Base-by-base conservation (phyloP, 2,113 vertebrate genomes). In the Bucco capensis region DNA sequence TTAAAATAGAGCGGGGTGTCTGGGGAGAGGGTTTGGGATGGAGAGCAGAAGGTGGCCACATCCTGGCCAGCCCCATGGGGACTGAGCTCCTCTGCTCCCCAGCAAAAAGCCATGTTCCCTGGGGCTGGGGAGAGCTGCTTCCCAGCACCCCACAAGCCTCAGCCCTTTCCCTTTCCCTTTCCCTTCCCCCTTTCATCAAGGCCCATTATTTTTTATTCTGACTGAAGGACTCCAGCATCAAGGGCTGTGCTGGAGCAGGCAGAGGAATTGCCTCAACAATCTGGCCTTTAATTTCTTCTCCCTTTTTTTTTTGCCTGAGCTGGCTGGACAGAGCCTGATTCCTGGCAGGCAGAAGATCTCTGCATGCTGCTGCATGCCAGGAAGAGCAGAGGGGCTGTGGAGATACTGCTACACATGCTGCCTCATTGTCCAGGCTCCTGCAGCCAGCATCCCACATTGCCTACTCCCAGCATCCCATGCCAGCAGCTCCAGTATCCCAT, bases 161-260 rank as follows among this genome's bases (percentile, higher is more conserved):
- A 50, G 2, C 8, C 7, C 25, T 37, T 47, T 23, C 57, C 66
- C 57, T 56, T 44, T 57, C 53, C 49, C 54, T 37, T 47, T 28
- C 56, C 70, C 57, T 60, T 44, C 66, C 56, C 47, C 53, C 19
- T 95, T 92, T 73, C 81, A 93, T 93, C 73, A 85, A 44, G 42
- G 21, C 65, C 60, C 24, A 8, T 65, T n/a, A 30, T 83, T 77
- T 76, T 31, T 51, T 33, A 31, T 73, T 81, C 94, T 69, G 69
- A 69, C 64, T 86, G 88, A 86, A 89, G 73, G 58, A 46, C 37
- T 94, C 60, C 60, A n/a, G 70, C 92, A 86, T 86, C 84, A 95
- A 92, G 85, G 33, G 49, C 80, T 65, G 49, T 15, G 58, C 76
- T 38, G 84, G 44, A 80, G 84, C 81, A 73, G 81, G 53, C 64